Base-by-base conservation (phyloP, 2,888 invertebrate species). In the Amorpha juglandis region DNA sequence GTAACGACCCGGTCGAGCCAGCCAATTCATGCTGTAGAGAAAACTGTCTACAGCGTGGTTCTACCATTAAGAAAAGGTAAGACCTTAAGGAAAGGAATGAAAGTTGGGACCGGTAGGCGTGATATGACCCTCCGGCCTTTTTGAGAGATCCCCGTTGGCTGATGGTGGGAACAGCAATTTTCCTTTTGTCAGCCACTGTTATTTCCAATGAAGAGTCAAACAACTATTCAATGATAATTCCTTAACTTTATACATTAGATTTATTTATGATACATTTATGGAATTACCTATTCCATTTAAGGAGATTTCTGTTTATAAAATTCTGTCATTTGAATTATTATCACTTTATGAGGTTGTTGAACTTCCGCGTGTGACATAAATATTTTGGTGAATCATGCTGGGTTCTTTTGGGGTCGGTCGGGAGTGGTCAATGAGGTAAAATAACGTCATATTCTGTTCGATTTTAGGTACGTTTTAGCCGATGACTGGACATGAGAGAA, bases 301-400 rank as follows among this genome's bases (percentile, higher is more conserved):
- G 45, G 48, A 48, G 33, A 63, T 47, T 27, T 48, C 1, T 63
- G 12, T 47, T 8, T n/a, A n/a, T 38, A 42, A 51, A 45, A 42
- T 38, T 38, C 16, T 48, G n/a, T 63, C 8, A 53, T 27, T 64
- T 45, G 16, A 27, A 64, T 53, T 45, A 55, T 14, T 14, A 66
- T 64, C 12, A 21, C 45, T 64, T 64, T 64, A 48, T 35, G 35
- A 52, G 64, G 33, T 52, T 64, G 38, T 55, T 64, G 55, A 64
- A 64, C 55, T 55, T 47, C 47, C 35, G 35, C 6, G 11, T 48
- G 35, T 19, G 8, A n/a, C 14, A 21, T 33, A 27, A 52, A 45
- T 63, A 52, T 9, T 9, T 12, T 38, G 42, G 19, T 42, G 42
- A 12, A 42, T 42, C 42, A 38, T 12, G 16, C 16, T 19, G 58